A percentile compares a stretch with the other conserved stretches of the same genome.
These are phyloP conservation scores for Decapterus maruadsi DNA, from an alignment of 2,797 vertebrate species.

Conservation along the genomic window DNA sequence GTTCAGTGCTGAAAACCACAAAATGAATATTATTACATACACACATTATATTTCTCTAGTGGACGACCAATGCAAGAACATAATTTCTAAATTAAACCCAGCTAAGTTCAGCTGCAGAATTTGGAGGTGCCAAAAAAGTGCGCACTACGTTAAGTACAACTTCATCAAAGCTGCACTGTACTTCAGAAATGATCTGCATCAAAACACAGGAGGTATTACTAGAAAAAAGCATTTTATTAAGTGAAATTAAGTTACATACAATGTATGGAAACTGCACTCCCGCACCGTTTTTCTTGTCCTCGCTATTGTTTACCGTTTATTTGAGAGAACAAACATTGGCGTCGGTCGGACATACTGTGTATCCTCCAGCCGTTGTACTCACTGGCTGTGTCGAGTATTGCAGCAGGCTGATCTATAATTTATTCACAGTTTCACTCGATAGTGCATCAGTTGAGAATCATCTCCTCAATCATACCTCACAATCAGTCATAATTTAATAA, in stretches of 20 bases:
- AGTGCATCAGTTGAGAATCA: slow-evolving; percentile 67
- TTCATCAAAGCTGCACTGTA: not conserved
- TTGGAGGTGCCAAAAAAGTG: no score
- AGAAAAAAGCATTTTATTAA: slow-evolving; percentile 67
- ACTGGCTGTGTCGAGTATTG: slow-evolving; percentile 47
- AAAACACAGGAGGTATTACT: slow-evolving; percentile 13
- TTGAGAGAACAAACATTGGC: slow-evolving; percentile 27
- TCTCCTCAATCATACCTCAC: slow-evolving; percentile 37
- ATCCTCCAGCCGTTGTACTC: slow-evolving; percentile 21
- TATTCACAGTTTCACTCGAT: slow-evolving; percentile 78
- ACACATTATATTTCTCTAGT: no score
- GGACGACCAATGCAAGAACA: no score
- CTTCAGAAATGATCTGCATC: slow-evolving; percentile 4
- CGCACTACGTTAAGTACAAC: not conserved
- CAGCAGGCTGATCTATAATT: slow-evolving; percentile 69
- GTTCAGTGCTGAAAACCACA: no score
- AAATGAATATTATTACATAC: no score
- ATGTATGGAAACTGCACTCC: slow-evolving; percentile 17
- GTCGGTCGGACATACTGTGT: slow-evolving; percentile 11
- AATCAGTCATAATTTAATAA: slow-evolving; percentile 37
- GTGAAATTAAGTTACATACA: slow-evolving; percentile 52
- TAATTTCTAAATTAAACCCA: no score
- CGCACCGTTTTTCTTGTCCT: slow-evolving; percentile 19
- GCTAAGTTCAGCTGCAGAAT: no score
- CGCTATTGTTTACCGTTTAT: not conserved